Evolutionary conservation across 1,140 invertebrate species (phyloP).

Genomic region (Drosophila bipectinata): DNA sequence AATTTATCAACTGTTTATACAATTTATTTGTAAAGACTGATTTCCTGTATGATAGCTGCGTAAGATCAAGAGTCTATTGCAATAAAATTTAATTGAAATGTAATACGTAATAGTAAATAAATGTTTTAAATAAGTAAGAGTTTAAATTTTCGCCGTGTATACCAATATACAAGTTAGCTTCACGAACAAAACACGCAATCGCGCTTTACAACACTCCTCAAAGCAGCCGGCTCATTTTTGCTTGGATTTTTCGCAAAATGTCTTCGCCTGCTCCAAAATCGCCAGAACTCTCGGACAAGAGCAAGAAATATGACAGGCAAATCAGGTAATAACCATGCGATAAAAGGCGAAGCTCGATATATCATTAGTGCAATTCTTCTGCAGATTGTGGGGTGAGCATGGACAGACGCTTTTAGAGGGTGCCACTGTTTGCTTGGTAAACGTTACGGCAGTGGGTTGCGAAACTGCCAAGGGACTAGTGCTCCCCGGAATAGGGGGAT

Average conservation of each 20-base stretch:
- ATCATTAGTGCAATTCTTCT: not conserved
- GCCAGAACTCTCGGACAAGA: slow-evolving; percentile 84
- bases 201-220: slow-evolving; percentile 52
- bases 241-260: slow-evolving; percentile 52
- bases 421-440: slow-evolving; percentile 96
- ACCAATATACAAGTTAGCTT: not conserved
- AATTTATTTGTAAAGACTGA: slow-evolving; percentile 80
- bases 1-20: slow-evolving; percentile 64
- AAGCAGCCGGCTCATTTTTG: slow-evolving; percentile 50
- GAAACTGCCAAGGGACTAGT: slow-evolving; percentile 98
- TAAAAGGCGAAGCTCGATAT: not conserved
- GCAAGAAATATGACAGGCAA: slow-evolving; percentile 85
- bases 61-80: slow-evolving; percentile 26
- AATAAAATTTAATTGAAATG: slow-evolving; percentile 66
- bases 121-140: slow-evolving; percentile 44
- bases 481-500: slow-evolving; percentile 97
- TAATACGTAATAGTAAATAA: slow-evolving; percentile 70
- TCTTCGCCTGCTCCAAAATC: slow-evolving; percentile 81
- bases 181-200: not conserved
- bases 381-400: slow-evolving; percentile 97
- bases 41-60: slow-evolving; percentile 64
- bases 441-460: slow-evolving; percentile 96
- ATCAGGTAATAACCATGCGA: slow-evolving; percentile 56
- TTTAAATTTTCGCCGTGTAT: slow-evolving; percentile 11
- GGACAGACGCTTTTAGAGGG: slow-evolving; percentile 95